These are phyloP conservation scores for Reinhardtius hippoglossoides DNA, from an alignment of 2,113 vertebrate genomes.

Conservation along the genomic window DNA sequence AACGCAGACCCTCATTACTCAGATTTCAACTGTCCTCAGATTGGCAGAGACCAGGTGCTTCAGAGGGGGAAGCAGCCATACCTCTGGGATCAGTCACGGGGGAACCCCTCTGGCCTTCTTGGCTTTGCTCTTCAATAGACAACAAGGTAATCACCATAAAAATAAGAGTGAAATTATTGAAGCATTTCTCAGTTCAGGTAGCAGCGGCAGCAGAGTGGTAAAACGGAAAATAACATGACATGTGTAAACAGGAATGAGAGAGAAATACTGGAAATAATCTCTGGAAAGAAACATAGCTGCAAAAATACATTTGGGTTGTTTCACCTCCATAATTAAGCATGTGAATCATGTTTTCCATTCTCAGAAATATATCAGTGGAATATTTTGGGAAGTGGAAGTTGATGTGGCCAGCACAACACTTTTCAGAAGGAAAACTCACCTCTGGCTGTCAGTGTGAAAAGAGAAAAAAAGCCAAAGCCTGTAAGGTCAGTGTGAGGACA, in stretches of 20 bases:
- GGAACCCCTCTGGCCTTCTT: conserved; percentile 51
- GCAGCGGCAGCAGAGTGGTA: conserved; percentile 20
- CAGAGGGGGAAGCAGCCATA: conserved; percentile 53
- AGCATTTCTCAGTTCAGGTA: conserved; percentile 43
- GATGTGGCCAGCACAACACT: conserved; percentile 34
- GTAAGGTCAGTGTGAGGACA: conserved; percentile 46
- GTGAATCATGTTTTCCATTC: conserved; percentile 78
- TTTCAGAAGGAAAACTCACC: conserved; percentile 30
- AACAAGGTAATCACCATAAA: conserved; percentile 48
- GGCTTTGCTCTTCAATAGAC: conserved; percentile 35
- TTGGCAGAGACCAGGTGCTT: conserved; percentile 66
- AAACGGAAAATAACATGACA: conserved; percentile 59
- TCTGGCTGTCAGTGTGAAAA: conserved; percentile 1
- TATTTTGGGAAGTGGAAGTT: conserved; percentile 52
- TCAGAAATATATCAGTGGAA: conserved; percentile 54
- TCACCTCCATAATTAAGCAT: conserved; percentile 66
- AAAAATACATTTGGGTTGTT: conserved; percentile 68
- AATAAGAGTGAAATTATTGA: conserved; percentile 49
- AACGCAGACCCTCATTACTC: conserved; percentile 56
- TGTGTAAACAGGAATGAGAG: conserved; percentile 64
- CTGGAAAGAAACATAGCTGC: conserved; percentile 13
- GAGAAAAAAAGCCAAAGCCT: conserved; percentile 2
- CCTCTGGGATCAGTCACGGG: conserved; percentile 37
- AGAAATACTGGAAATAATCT: conserved; percentile 1
- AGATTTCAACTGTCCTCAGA: conserved; percentile 57